phyloP scores from a whole-genome alignment of 2,113 vertebrate genomes.

The Podarcis cretensis region DNA sequence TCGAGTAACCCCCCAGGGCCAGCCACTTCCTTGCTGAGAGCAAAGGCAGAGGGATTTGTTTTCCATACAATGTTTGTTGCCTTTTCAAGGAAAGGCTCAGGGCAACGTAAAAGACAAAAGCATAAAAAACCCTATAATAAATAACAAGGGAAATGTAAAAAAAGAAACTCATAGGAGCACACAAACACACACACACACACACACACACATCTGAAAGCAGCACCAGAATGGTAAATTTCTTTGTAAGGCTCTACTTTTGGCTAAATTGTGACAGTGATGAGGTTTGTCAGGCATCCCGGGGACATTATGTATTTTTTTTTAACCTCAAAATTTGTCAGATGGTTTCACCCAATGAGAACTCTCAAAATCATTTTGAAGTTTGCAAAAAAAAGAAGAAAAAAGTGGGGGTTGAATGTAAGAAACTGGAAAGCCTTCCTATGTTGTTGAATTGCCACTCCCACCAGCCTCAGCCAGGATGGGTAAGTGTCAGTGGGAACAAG shows the following conservation, averaged over 20 bases:
- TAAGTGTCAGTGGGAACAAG: background rate
- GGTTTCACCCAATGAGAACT: background rate
- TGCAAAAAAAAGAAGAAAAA: background rate
- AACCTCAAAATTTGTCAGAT: background rate
- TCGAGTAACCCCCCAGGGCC: background rate
- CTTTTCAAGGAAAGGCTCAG: background rate
- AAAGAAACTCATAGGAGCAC: background rate
- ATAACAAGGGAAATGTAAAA: background rate
- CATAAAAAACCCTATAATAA: background rate
- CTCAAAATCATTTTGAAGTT: background rate
- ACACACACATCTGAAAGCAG: background rate
- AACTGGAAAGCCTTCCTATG: background rate
- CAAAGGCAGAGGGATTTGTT: background rate
- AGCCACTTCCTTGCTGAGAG: background rate
- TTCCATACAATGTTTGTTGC: background rate
- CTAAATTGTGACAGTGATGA: background rate
- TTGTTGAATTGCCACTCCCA: background rate
- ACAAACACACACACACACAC: accelerated
- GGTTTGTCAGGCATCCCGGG: background rate
- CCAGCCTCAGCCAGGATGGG: background rate
- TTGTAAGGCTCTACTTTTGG: background rate
- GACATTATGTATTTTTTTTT: background rate
- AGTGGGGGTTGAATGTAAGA: background rate
- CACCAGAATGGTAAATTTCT: background rate
- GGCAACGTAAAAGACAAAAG: background rate